Evolutionary conservation across 2,888 invertebrate genomes (phyloP).

Genomic region (Adelphocoris suturalis): DNA sequence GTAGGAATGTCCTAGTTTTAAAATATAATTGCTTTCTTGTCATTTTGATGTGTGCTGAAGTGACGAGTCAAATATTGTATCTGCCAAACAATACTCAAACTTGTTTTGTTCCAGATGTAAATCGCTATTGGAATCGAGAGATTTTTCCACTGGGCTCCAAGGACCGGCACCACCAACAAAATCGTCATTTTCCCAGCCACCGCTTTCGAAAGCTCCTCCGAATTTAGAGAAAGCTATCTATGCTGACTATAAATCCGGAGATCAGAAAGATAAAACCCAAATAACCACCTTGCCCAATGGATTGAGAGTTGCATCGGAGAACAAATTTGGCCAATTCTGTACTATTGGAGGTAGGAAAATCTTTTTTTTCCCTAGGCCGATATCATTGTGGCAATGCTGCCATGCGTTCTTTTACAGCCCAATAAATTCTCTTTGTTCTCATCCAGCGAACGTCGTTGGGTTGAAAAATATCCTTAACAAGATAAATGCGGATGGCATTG

Average conservation of each 20-base stretch:
- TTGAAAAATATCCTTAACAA: too few species aligned
- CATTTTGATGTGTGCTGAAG: too few species aligned
- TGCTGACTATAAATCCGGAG: slow-evolving; percentile 82
- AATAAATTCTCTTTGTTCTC: too few species aligned
- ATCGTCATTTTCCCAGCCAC: slow-evolving; percentile 82
- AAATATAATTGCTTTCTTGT: too few species aligned
- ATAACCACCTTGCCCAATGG: slow-evolving; percentile 96
- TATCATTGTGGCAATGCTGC: too few species aligned
- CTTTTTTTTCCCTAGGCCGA: too few species aligned
- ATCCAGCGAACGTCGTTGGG: too few species aligned
- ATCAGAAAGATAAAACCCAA: slow-evolving; percentile 87
- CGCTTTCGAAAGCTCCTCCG: slow-evolving; percentile 87
- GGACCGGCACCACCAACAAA: slow-evolving; percentile 52
- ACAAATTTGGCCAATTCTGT: slow-evolving; percentile 97
- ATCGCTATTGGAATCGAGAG: slow-evolving; percentile 54
- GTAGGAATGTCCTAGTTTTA: too few species aligned
- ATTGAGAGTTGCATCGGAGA: slow-evolving; percentile 94
- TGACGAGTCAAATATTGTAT: too few species aligned
- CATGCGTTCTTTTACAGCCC: too few species aligned
- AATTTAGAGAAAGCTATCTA: slow-evolving; percentile 88
- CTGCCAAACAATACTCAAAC: not conserved
- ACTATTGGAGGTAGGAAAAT: slow-evolving; percentile 90
- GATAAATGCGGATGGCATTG: too few species aligned
- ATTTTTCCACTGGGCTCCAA: slow-evolving; percentile 57
- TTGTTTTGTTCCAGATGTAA: slow-evolving; percentile 45